Evolutionary conservation across 2,113 vertebrate genomes (phyloP).

Genomic region (Paraplagusia blochii): DNA sequence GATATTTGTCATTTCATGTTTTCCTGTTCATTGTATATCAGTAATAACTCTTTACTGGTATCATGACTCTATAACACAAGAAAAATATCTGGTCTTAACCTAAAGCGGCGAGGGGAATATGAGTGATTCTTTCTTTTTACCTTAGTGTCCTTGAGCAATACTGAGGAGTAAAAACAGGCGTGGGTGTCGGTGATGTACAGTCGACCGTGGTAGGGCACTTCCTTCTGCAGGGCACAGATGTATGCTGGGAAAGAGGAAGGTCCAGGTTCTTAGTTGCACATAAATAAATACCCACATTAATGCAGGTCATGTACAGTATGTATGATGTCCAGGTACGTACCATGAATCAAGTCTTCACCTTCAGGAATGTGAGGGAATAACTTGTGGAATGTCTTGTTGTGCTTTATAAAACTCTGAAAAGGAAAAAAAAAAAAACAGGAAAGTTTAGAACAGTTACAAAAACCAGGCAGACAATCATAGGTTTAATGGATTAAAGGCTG

Average conservation of each 20-base stretch:
- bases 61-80: no score
- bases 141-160: conserved; percentile 84
- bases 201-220: conserved; percentile 83
- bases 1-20: no score
- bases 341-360: conserved; percentile 75
- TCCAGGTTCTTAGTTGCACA: neutral
- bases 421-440: conserved; percentile 2
- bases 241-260: conserved; percentile 64
- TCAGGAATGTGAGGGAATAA: conserved; percentile 78
- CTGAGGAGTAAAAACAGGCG: conserved; percentile 82
- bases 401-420: conserved; percentile 76
- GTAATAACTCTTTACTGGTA: no score
- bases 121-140: conserved; percentile 47
- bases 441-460: neutral
- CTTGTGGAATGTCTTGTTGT: conserved; percentile 78
- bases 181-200: conserved; percentile 79
- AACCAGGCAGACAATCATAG: neutral
- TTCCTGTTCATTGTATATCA: no score
- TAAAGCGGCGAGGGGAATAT: no score
- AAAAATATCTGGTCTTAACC: no score
- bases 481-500: neutral
- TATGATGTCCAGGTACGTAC: conserved; percentile 52
- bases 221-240: conserved; percentile 84
- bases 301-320: neutral
- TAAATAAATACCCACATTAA: neutral